Evolutionary conservation across 2,113 vertebrate genomes (phyloP).

Genomic region (Platichthys flesus): DNA sequence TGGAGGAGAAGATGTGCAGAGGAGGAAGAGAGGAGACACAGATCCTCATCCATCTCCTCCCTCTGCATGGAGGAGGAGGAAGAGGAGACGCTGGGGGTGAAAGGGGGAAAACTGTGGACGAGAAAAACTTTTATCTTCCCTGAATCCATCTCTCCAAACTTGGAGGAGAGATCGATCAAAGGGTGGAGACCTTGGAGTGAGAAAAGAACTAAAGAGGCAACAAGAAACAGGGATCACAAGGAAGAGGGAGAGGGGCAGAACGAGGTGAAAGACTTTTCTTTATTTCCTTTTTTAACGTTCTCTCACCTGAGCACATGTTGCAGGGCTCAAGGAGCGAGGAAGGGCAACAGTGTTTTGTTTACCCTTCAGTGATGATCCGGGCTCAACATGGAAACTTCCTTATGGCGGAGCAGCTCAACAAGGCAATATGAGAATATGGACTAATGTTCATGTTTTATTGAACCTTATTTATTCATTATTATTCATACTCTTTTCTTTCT

Average conservation of each 20-base stretch:
- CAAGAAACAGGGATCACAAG: conserved; percentile 11
- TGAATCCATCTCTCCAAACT: conserved; percentile 52
- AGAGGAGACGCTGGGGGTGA: conserved; percentile 22
- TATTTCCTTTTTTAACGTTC: conserved; percentile 52
- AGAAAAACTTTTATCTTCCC: conserved; percentile 28
- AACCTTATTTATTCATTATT: conserved; percentile 70
- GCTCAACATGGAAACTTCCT: conserved; percentile 64
- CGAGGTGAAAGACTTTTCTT: conserved; percentile 41
- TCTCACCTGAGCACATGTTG: conserved; percentile 69
- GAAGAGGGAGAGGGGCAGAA: conserved; percentile 15
- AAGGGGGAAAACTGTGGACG: conserved; percentile 20
- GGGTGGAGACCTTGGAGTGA: conserved; percentile 13
- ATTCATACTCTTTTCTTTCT: conserved; percentile 50
- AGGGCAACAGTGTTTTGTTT: conserved; percentile 13
- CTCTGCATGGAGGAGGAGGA: conserved; percentile 36
- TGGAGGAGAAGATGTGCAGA: conserved; percentile 3
- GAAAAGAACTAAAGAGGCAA: conserved; percentile 34
- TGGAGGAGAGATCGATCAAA: conserved; percentile 40
- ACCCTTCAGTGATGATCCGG: conserved; percentile 73
- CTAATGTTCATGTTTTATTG: conserved; percentile 76
- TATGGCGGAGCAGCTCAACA: conserved; percentile 50
- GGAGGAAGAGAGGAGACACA: neutral
- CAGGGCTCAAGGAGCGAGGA: conserved; percentile 72
- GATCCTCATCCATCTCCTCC: conserved; percentile 60
- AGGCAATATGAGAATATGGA: conserved; percentile 73